Conservation (phyloP, 37 sponge, comb jelly and placozoan genomes). For the Tethya wilhelma region DNA sequence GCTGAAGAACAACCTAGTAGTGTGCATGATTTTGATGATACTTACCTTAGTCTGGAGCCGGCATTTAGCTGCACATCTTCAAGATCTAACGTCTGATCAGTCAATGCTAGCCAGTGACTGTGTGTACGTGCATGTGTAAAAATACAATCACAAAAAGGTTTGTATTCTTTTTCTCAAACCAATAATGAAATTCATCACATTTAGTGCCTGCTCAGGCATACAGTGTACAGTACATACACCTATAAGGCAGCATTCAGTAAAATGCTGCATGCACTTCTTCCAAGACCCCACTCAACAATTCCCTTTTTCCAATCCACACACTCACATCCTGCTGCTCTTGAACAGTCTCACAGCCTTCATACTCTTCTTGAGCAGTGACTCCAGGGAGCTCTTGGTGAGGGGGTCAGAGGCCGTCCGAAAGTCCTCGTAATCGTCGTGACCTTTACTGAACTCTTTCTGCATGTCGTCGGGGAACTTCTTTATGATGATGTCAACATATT, state of each 20-base stretch:
- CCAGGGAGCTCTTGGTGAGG: conserved; percentile 62
- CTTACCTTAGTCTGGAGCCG: conserved; percentile 47
- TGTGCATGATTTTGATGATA: neutral
- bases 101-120: conserved; percentile 75
- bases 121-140: too few relatives aligned
- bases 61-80: conserved; percentile 65
- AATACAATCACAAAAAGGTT: too few relatives aligned
- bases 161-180: too few relatives aligned
- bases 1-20: too few relatives aligned
- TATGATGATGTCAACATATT: conserved; percentile 75
- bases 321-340: conserved; percentile 62
- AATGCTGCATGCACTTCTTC: too few relatives aligned
- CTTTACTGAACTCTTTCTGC: conserved; percentile 58
- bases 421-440: conserved; percentile 88
- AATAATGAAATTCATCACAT: too few relatives aligned
- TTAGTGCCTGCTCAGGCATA: too few relatives aligned
- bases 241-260: too few relatives aligned
- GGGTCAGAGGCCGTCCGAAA: conserved; percentile 43
- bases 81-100: conserved; percentile 73
- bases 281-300: neutral
- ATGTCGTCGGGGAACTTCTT: conserved; percentile 82
- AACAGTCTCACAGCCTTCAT: conserved; percentile 64
- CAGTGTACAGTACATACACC: too few relatives aligned
- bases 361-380: conserved; percentile 57
- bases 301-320: neutral